Evolutionary conservation across 2,113 vertebrate species (phyloP).

Genomic region (Amia ocellicauda): DNA sequence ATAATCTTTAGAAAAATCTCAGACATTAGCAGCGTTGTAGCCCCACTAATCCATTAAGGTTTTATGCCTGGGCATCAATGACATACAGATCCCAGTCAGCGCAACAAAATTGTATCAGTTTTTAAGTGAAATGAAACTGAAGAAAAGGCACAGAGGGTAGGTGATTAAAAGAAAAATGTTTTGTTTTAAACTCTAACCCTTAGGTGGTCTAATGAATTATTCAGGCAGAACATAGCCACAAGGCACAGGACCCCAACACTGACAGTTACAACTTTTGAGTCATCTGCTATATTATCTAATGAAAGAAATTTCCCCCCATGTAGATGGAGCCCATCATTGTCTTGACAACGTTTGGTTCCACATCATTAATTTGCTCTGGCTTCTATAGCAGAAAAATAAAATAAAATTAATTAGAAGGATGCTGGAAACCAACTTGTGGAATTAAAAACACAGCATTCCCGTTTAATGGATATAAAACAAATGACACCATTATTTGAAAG

Average conservation of each 20-base stretch:
- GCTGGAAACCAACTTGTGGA: constrained; percentile 74
- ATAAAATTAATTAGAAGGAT: constrained; percentile 76
- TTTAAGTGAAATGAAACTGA: constrained; percentile 36
- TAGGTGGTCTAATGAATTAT: constrained; percentile 63
- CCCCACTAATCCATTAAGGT: too few relatives aligned
- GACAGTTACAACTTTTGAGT: constrained; percentile 54
- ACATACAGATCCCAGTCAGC: neutral
- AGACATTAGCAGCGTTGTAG: too few relatives aligned
- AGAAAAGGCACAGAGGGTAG: constrained; percentile 36
- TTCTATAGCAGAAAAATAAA: constrained; percentile 69
- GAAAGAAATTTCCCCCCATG: constrained; percentile 60
- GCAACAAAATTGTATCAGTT: constrained; percentile 30
- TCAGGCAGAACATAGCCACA: constrained; percentile 58
- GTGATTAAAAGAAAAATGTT: constrained; percentile 31
- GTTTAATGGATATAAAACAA: constrained; percentile 76
- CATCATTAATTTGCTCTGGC: constrained; percentile 76
- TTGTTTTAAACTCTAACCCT: constrained; percentile 45
- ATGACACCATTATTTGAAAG: constrained; percentile 64
- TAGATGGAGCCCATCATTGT: constrained; percentile 71
- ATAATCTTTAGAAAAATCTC: too few relatives aligned
- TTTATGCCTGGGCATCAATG: neutral
- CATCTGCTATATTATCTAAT: constrained; percentile 75
- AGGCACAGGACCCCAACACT: constrained; percentile 53
- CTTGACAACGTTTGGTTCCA: constrained; percentile 68
- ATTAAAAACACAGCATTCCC: constrained; percentile 76